Base-by-base conservation (phyloP, 1,140 invertebrate species). In the Heterodera schachtii region DNA sequence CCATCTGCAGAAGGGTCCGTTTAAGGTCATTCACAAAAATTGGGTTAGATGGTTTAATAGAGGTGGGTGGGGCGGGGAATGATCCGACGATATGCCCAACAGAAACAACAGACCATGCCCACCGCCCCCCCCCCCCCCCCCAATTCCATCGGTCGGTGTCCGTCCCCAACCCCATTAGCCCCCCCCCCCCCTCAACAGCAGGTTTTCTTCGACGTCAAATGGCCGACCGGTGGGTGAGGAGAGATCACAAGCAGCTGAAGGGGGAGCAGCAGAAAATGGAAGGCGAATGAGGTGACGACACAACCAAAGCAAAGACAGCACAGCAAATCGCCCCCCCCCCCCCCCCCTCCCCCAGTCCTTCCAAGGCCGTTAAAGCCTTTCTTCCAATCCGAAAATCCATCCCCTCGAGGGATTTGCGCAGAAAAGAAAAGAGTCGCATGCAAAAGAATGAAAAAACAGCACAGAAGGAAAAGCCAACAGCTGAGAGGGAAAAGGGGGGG, bases 221-320 rank as follows among this genome's bases (percentile, higher is more conserved):
- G 69, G 69, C 69, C 69, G 69, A 71, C 69, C 69, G 69, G 69
- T 83, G 83, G 78, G 13, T 64, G 57, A 16, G 57, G 16, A 64
- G 16, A 64, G 57, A 64, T 64, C 57, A 31, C 31, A 31, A 64
- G 49, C 49, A 52, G 49, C 49, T 11, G 57, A 64, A 16, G 57
- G 16, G 16, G 4, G 16, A 19, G 57, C 57, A 64, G 13, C 5
- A 19, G 57, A 64, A 19, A 52, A 31, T 31, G 49, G 49, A 52
- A 31, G 31, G 31, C 31, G 31, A 31, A 31, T 31, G 57, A 64
- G 13, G 13, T 64, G 57, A 64, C 57, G 57, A 64, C 57, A 64
- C 16, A 64, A 13, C 57, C 11, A 64, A 64, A 64, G 57, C 11
- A 64, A 64, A 64, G 57, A 64, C 57, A 64, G 57, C 57, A 64